A percentile compares a stretch with the other conserved stretches of the same genome.
phyloP scores from a whole-genome alignment of 2,888 invertebrate genomes.

The Pterostichus madidus region DNA sequence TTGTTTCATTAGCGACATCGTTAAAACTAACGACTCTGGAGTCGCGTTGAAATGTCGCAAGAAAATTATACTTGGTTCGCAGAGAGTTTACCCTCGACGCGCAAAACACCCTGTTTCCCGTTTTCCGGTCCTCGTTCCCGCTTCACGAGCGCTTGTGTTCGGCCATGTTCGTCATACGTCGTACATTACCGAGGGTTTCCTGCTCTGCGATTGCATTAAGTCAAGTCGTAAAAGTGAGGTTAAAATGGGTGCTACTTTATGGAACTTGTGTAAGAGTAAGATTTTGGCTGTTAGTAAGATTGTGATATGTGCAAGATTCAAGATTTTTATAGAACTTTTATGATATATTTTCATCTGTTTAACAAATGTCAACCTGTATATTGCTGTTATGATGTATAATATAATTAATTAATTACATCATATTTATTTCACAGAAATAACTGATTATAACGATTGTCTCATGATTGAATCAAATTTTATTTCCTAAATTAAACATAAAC shows the following conservation, averaged over 20 bases:
- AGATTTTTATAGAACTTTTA: too few species aligned
- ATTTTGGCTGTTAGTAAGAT: slow-evolving; percentile 10
- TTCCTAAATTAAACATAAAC: too few species aligned
- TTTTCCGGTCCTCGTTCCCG: neutral
- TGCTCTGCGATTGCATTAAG: neutral
- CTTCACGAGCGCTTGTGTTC: neutral
- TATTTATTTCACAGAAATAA: too few species aligned
- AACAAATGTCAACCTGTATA: too few species aligned
- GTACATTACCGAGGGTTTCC: slow-evolving; percentile 29
- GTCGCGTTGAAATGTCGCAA: slow-evolving; percentile 73
- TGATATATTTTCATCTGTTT: too few species aligned
- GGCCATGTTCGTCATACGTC: slow-evolving; percentile 28
- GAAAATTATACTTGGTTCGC: slow-evolving; percentile 73
- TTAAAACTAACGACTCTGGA: slow-evolving; percentile 77
- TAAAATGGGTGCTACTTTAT: slow-evolving; percentile 25
- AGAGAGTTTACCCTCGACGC: slow-evolving; percentile 58
- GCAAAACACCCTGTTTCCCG: slow-evolving; percentile 18
- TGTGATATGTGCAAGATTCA: neutral
- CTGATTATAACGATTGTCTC: too few species aligned
- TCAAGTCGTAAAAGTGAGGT: slow-evolving; percentile 44
- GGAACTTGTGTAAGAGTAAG: slow-evolving; percentile 28
- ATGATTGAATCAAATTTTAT: too few species aligned
- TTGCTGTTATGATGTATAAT: neutral
- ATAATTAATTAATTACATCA: neutral
- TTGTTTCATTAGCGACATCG: slow-evolving; percentile 78